Evolutionary conservation across 2,113 vertebrate species (phyloP).

Genomic region (Dryoscopus gambensis): DNA sequence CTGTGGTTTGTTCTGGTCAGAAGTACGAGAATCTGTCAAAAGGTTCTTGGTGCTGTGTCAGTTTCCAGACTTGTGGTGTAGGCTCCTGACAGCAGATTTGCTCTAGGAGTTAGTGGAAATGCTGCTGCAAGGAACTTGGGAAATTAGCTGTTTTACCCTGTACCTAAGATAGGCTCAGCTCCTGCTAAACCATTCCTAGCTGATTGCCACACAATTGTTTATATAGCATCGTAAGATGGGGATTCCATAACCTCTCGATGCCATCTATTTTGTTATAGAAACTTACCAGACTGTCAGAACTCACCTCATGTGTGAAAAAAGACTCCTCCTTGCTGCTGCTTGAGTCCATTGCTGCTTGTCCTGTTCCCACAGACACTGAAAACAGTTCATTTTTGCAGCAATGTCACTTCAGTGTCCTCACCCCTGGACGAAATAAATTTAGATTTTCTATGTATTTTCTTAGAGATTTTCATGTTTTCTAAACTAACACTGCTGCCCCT

Average conservation of each 20-base stretch:
- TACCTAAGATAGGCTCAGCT: background rate
- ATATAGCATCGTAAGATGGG: background rate
- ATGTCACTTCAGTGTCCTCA: background rate
- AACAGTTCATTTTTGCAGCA: background rate
- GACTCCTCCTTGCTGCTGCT: background rate
- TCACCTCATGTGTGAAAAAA: background rate
- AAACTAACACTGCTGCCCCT: background rate
- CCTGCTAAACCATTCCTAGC: background rate
- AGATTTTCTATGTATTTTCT: background rate
- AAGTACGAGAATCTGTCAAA: background rate
- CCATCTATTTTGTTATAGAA: background rate
- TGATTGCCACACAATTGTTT: background rate
- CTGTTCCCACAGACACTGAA: background rate
- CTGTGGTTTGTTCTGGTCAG: background rate
- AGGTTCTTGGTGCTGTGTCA: background rate
- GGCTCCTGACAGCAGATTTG: background rate
- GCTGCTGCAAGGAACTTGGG: background rate
- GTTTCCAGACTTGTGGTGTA: background rate
- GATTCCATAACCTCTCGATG: background rate
- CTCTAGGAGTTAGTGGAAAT: background rate
- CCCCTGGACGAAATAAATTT: background rate
- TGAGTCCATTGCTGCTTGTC: background rate
- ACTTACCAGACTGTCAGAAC: background rate
- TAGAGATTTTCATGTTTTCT: background rate
- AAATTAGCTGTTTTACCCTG: background rate